Conservation (phyloP, 2,113 vertebrate genomes). For the Orthonyx spaldingii region DNA sequence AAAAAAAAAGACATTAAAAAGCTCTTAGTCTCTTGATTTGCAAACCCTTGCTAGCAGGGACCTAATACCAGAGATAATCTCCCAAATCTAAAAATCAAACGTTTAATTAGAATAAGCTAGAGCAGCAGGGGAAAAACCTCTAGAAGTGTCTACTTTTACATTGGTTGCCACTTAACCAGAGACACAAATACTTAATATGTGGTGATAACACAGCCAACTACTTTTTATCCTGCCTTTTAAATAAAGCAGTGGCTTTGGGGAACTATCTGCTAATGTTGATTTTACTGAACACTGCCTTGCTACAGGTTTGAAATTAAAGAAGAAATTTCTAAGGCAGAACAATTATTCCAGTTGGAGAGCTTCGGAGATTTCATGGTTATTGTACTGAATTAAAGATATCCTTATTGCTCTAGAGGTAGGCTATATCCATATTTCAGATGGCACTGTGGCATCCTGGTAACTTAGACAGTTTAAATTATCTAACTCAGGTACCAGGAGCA, state of each 20-base stretch:
- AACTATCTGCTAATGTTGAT: neutral
- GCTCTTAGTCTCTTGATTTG: neutral
- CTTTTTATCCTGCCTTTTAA: neutral
- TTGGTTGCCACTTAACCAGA: neutral
- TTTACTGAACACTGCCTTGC: neutral
- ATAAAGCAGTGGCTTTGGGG: neutral
- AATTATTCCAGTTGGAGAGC: neutral
- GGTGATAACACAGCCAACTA: neutral
- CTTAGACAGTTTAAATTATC: neutral
- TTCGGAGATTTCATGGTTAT: neutral
- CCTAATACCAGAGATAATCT: slow-evolving; percentile 26
- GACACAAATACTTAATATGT: neutral
- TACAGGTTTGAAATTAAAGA: neutral
- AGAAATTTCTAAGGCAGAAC: neutral
- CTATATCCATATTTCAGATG: neutral
- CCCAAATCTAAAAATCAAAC: slow-evolving; percentile 3
- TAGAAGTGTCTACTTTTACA: neutral
- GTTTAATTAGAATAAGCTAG: neutral
- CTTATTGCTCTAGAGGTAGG: neutral
- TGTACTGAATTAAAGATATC: neutral
- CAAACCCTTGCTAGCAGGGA: neutral
- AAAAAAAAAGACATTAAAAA: neutral
- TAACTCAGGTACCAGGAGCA: neutral
- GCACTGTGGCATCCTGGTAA: neutral
- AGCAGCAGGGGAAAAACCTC: neutral